Evolutionary conservation across 1,140 invertebrate genomes (phyloP).

Genomic region (Drosophila subpulchrella): DNA sequence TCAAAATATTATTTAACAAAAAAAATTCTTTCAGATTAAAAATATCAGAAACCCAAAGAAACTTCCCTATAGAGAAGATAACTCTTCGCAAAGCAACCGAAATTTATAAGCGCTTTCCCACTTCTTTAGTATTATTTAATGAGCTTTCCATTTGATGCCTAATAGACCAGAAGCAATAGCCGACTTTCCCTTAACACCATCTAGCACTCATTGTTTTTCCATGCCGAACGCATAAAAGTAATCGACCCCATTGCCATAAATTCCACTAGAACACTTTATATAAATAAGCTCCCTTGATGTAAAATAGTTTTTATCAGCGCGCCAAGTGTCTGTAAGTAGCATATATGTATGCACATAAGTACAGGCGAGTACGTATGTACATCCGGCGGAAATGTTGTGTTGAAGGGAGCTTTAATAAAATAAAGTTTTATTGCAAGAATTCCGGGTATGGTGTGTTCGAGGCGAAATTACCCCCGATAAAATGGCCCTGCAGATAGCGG

Average conservation of each 20-base stretch:
- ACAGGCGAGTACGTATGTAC: constrained; percentile 7
- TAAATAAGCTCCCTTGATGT: constrained; percentile 43
- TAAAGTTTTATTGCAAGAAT: constrained; percentile 32
- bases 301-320: constrained; percentile 48
- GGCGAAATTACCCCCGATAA: constrained; percentile 25
- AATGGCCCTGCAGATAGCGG: background rate
- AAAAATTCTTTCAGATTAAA: too few species aligned
- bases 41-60: too few species aligned
- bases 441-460: constrained; percentile 1
- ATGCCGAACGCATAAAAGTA: constrained; percentile 36
- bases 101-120: too few species aligned
- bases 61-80: too few species aligned
- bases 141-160: constrained; percentile 15
- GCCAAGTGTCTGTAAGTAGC: constrained; percentile 11
- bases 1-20: too few species aligned
- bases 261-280: constrained; percentile 37
- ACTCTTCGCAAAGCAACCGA: too few species aligned
- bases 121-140: too few species aligned
- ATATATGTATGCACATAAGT: constrained; percentile 12
- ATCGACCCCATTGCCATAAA: constrained; percentile 44
- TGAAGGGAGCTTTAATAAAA: constrained; percentile 39
- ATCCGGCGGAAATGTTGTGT: constrained; percentile 42
- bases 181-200: constrained; percentile 27
- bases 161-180: constrained; percentile 34
- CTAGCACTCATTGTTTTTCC: constrained; percentile 13